phyloP scores from a whole-genome alignment of 2,888 invertebrate species.

The Linnaemya tessellans region DNA sequence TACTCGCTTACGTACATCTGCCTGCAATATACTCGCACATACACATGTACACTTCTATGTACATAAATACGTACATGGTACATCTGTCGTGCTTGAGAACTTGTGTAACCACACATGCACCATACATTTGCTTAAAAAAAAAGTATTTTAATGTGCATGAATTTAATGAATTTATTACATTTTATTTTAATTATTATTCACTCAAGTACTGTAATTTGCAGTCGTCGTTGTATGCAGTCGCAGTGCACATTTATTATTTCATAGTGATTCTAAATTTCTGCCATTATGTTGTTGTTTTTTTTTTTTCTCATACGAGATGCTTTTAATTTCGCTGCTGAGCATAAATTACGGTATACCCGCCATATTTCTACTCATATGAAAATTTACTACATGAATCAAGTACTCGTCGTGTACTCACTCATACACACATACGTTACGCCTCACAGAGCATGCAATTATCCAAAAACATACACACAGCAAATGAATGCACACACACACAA shows the following conservation, averaged over 20 bases:
- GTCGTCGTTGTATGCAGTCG: constrained; percentile 12
- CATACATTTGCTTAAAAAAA: background rate
- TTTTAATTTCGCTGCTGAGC: constrained; percentile 28
- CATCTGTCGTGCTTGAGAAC: background rate
- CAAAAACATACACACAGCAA: background rate
- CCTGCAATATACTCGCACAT: too few species aligned
- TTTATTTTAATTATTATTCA: constrained; percentile 26
- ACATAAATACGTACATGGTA: background rate
- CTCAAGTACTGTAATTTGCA: constrained; percentile 28
- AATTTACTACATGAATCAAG: background rate
- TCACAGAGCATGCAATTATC: constrained; percentile 67
- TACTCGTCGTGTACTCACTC: constrained; percentile 5
- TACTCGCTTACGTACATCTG: too few species aligned
- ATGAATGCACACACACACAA: background rate
- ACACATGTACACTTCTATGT: background rate
- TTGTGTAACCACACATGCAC: background rate
- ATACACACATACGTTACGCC: constrained; percentile 56
- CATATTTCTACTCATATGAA: constrained; percentile 40
- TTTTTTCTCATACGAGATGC: constrained; percentile 15
- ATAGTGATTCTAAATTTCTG: constrained; percentile 34
- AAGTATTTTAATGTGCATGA: constrained; percentile 9
- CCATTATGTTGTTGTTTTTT: constrained; percentile 30
- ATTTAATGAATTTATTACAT: constrained; percentile 36
- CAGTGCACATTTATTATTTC: background rate
- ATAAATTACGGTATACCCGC: constrained; percentile 65